phyloP scores from a whole-genome alignment of 1,140 invertebrate genomes.

The Aphelenchoides fujianensis region DNA sequence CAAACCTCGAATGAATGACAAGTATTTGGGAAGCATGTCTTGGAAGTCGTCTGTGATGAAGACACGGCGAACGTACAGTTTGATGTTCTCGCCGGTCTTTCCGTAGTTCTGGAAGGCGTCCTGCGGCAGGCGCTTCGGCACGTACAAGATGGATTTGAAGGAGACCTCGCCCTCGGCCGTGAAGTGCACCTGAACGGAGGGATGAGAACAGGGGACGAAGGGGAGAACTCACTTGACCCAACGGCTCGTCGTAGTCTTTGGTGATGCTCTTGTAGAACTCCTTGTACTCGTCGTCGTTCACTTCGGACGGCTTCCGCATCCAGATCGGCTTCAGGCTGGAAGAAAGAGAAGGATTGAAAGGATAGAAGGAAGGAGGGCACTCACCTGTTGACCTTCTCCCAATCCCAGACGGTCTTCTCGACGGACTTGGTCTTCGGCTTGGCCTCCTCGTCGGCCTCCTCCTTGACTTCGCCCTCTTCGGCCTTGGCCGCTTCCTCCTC shows the following conservation, averaged over 20 bases:
- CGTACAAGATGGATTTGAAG: slow-evolving; percentile 90
- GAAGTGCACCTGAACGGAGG: slow-evolving; percentile 78
- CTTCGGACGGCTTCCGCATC: slow-evolving; percentile 84
- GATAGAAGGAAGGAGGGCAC: too few relatives aligned
- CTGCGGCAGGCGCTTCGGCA: slow-evolving; percentile 81
- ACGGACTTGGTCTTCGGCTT: slow-evolving; percentile 84
- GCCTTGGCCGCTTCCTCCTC: slow-evolving; percentile 68
- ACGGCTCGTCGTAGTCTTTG: slow-evolving; percentile 80
- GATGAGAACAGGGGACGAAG: slow-evolving; percentile 7
- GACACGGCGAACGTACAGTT: slow-evolving; percentile 89
- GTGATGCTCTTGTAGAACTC: slow-evolving; percentile 91
- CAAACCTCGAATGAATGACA: slow-evolving; percentile 88
- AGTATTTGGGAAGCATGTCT: slow-evolving; percentile 97
- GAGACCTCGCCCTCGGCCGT: slow-evolving; percentile 96
- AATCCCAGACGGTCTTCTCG: slow-evolving; percentile 96
- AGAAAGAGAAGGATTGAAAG: too few relatives aligned
- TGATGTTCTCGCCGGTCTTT: slow-evolving; percentile 88
- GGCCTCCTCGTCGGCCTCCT: slow-evolving; percentile 65
- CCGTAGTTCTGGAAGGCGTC: slow-evolving; percentile 93
- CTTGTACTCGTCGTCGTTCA: slow-evolving; percentile 81
- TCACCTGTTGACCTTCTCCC: slow-evolving; percentile 89
- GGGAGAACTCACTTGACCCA: slow-evolving; percentile 66
- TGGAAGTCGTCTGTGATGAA: slow-evolving; percentile 99
- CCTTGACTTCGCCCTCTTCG: slow-evolving; percentile 70
- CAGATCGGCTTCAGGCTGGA: slow-evolving; percentile 85